Conservation (phyloP, 2,888 invertebrate species). For the Pristionchus entomophagus region DNA sequence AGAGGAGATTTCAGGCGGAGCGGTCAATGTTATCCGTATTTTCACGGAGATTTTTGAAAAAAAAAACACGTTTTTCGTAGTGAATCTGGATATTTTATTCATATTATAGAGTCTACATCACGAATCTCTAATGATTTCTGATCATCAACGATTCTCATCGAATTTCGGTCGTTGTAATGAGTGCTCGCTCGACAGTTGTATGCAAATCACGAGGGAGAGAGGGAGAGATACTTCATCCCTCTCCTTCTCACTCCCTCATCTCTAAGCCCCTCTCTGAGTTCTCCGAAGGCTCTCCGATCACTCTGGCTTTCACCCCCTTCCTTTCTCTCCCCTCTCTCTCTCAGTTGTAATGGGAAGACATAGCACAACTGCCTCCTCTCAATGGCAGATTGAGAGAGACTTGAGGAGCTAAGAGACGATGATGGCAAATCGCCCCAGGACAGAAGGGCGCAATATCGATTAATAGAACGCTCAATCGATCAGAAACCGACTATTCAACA, state of each 20-base stretch:
- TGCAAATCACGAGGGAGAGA: slow-evolving; percentile 16
- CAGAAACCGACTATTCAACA: too few relatives aligned
- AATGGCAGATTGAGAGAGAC: neutral
- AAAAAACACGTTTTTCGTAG: too few relatives aligned
- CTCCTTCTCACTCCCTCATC: neutral
- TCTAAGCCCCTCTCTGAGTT: slow-evolving; percentile 20
- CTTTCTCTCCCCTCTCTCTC: slow-evolving; percentile 2
- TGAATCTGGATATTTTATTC: too few relatives aligned
- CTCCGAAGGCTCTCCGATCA: slow-evolving; percentile 17
- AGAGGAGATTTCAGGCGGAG: neutral
- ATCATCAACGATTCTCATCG: slow-evolving; percentile 5
- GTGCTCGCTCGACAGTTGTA: slow-evolving; percentile 17
- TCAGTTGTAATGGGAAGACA: slow-evolving; percentile 35
- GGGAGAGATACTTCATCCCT: neutral
- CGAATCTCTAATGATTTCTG: neutral
- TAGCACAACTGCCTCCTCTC: slow-evolving; percentile 19
- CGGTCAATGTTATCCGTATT: neutral
- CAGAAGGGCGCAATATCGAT: neutral
- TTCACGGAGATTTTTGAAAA: neutral
- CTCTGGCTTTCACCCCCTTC: too few relatives aligned
- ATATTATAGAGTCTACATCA: too few relatives aligned
- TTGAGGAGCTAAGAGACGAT: slow-evolving; percentile 8
- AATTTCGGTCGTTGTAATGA: neutral
- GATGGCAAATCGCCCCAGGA: neutral
- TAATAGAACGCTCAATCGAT: neutral